These are phyloP conservation scores for Nycticorax nycticorax DNA, from an alignment of 2,113 vertebrate species.

Conservation along the genomic window DNA sequence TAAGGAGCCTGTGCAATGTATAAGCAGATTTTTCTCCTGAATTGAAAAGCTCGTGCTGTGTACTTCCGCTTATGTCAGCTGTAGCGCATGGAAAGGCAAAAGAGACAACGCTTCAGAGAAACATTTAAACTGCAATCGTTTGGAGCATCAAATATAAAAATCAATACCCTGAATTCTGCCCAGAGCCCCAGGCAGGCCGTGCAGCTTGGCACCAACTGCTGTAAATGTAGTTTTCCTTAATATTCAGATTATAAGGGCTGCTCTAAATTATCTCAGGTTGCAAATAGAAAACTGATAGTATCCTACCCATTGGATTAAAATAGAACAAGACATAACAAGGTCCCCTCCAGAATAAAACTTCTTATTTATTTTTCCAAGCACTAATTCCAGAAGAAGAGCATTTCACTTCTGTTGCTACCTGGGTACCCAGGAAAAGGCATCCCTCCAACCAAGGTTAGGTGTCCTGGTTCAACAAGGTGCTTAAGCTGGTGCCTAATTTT, in stretches of 20 bases:
- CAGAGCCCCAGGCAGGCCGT: not conserved
- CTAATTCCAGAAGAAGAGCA: not conserved
- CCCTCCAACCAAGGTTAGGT: not conserved
- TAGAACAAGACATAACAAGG: not conserved
- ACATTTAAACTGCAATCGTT: not conserved
- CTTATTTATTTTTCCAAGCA: not conserved
- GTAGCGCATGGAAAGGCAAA: not conserved
- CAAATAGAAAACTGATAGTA: not conserved
- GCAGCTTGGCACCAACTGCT: not conserved
- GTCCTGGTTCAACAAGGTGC: not conserved
- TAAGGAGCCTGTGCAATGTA: not conserved
- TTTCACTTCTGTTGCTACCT: not conserved
- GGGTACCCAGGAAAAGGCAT: not conserved
- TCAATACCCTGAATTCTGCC: not conserved
- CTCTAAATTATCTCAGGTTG: not conserved
- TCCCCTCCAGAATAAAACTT: not conserved
- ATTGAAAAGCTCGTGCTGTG: not conserved
- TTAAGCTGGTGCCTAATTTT: not conserved
- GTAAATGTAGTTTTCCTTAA: not conserved
- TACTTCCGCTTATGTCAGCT: constrained; percentile 25
- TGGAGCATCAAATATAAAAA: not conserved
- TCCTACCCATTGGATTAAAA: not conserved
- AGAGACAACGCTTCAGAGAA: not conserved
- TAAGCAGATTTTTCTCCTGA: constrained; percentile 22
- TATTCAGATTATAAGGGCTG: not conserved